Evolutionary conservation across 2,888 invertebrate species (phyloP).

Genomic region (Sarcophaga variegata): DNA sequence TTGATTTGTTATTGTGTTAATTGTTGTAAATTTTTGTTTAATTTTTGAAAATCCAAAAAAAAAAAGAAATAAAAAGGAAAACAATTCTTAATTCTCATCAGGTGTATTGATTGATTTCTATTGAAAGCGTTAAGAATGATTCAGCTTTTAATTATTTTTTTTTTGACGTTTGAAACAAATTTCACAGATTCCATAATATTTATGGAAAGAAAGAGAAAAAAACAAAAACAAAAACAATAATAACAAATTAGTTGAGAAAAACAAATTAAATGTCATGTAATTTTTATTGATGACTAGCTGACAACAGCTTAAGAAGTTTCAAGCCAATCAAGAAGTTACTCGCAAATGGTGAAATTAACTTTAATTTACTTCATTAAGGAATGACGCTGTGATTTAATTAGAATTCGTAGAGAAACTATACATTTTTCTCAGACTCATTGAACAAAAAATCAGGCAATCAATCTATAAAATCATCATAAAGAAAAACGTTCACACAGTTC

Average conservation of each 20-base stretch:
- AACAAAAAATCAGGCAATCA: no score
- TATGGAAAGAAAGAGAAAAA: not conserved
- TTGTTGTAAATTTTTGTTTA: not conserved
- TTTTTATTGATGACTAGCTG: slow-evolving; percentile 47
- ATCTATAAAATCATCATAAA: no score
- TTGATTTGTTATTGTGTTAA: not conserved
- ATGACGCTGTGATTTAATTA: no score
- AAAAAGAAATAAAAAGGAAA: no score
- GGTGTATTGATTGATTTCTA: slow-evolving; percentile 10
- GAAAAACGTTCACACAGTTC: no score
- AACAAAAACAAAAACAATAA: not conserved
- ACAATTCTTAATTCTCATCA: slow-evolving; percentile 48
- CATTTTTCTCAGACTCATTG: no score
- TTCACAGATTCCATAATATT: not conserved
- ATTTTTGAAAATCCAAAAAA: no score
- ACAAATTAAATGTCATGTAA: slow-evolving; percentile 56
- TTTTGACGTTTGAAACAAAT: not conserved
- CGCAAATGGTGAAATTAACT: no score
- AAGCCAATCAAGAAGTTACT: no score
- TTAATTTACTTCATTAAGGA: no score
- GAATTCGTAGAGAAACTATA: no score
- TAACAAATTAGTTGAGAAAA: slow-evolving; percentile 24
- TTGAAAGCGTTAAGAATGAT: not conserved
- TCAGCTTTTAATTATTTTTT: not conserved
- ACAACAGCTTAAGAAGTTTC: slow-evolving; percentile 36